Conservation (phyloP, 2,113 vertebrate species). For the Acanthisitta chloris region DNA sequence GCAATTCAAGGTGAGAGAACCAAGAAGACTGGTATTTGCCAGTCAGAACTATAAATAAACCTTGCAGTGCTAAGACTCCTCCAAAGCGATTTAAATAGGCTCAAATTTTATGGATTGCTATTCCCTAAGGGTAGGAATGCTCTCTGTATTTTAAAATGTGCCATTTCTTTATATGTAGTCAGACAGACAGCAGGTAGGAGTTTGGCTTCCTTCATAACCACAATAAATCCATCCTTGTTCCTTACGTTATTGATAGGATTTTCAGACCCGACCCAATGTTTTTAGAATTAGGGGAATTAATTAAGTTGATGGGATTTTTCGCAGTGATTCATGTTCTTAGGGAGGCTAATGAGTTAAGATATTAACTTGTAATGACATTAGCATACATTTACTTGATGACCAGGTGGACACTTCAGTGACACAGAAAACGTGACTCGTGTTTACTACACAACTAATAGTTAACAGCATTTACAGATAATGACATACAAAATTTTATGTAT, state of each 20-base stretch:
- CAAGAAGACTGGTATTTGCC: background rate
- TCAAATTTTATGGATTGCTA: background rate
- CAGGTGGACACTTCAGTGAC: background rate
- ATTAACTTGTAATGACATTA: background rate
- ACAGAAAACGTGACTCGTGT: background rate
- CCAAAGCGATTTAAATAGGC: constrained; percentile 18
- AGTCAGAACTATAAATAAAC: constrained; percentile 48
- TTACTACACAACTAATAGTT: too few relatives aligned
- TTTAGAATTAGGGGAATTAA: background rate
- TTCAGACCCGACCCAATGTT: background rate
- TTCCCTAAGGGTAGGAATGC: background rate
- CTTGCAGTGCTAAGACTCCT: background rate
- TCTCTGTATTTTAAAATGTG: background rate
- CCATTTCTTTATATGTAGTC: background rate
- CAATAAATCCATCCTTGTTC: background rate
- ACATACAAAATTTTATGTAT: background rate
- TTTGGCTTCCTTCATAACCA: background rate
- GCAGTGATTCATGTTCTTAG: background rate
- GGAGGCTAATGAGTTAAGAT: constrained; percentile 3
- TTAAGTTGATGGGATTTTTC: background rate
- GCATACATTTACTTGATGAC: background rate
- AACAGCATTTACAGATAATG: background rate
- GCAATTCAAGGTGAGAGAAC: constrained; percentile 48
- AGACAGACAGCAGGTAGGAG: background rate
- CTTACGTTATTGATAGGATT: background rate